phyloP scores from a whole-genome alignment of 1,140 invertebrate genomes.

The Halictus rubicundus region DNA sequence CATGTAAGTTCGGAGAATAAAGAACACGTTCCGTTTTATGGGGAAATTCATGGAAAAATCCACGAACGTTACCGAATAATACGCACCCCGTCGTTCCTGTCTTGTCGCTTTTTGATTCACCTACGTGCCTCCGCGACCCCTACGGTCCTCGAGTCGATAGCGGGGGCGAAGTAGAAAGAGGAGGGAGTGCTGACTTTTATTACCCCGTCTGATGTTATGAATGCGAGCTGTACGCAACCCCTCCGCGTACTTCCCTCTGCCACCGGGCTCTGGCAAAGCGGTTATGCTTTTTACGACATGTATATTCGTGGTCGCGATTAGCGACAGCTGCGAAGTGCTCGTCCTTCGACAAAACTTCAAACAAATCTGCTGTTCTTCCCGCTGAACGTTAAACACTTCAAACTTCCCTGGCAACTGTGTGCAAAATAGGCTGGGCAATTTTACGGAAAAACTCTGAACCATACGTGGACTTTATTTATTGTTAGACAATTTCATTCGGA shows the following conservation, averaged over 20 bases:
- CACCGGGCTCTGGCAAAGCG: constrained; percentile 31
- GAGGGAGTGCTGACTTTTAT: constrained; percentile 66
- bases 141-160: constrained; percentile 44
- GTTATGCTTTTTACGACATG: constrained; percentile 67
- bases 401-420: too few relatives aligned
- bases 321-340: constrained; percentile 43
- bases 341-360: too few relatives aligned
- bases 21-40: not conserved
- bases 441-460: too few relatives aligned
- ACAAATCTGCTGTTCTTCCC: not conserved
- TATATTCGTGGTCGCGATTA: constrained; percentile 65
- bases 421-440: too few relatives aligned
- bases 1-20: not conserved
- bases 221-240: constrained; percentile 64
- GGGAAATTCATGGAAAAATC: constrained; percentile 12
- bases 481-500: too few relatives aligned
- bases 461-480: too few relatives aligned
- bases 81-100: constrained; percentile 26
- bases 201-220: constrained; percentile 69
- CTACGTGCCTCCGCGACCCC: constrained; percentile 52
- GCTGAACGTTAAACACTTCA: too few relatives aligned
- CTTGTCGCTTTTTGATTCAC: constrained; percentile 61
- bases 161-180: constrained; percentile 46
- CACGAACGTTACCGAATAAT: constrained; percentile 41
- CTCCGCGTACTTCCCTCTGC: constrained; percentile 48